A percentile compares a stretch with the other conserved stretches of the same genome.
These are phyloP conservation scores for Perccottus glenii DNA, from an alignment of 2,113 vertebrate genomes.

Conservation along the genomic window DNA sequence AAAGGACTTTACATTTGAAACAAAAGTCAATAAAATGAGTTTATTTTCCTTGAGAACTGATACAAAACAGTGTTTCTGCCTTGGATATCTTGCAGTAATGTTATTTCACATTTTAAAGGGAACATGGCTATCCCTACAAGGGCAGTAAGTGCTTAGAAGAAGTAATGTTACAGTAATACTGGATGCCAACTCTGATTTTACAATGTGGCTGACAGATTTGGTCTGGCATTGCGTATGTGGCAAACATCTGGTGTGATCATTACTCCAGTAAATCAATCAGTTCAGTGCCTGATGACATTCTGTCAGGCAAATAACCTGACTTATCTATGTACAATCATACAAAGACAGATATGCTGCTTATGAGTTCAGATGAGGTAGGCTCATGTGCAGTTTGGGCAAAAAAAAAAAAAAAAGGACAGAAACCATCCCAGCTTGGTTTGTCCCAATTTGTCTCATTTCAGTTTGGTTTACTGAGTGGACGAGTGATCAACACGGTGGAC, in stretches of 20 bases:
- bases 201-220: background rate
- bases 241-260: background rate
- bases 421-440: constrained; percentile 21
- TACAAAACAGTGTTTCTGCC: constrained; percentile 28
- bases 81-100: constrained; percentile 3
- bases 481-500: constrained; percentile 39
- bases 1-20: no score
- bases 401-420: constrained; percentile 8
- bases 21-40: background rate
- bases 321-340: background rate
- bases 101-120: constrained; percentile 61
- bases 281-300: background rate
- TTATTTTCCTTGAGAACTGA: constrained; percentile 42
- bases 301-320: background rate
- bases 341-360: background rate
- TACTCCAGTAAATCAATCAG: no score
- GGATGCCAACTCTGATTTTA: constrained; percentile 6
- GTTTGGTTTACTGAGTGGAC: background rate
- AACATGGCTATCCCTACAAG: background rate
- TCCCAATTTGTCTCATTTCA: constrained; percentile 33
- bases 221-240: constrained; percentile 4
- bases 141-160: constrained; percentile 48
- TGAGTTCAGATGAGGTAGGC: constrained; percentile 45
- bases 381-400: constrained; percentile 8
- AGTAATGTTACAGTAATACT: constrained; percentile 17